Conservation (phyloP, 2,888 invertebrate species). For the Lasioglossum malachurum region DNA sequence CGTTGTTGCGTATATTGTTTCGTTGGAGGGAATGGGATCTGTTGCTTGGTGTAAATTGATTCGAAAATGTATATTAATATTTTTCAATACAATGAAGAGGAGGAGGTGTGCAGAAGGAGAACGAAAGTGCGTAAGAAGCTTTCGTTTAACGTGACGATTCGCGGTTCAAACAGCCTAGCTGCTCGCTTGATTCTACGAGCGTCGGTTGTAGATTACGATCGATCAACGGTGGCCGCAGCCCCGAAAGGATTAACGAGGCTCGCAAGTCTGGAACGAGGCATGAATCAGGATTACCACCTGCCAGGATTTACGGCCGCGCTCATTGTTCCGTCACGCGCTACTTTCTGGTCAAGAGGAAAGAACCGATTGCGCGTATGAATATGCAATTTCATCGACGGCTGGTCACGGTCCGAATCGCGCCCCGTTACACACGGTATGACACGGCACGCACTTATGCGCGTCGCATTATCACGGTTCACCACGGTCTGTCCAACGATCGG, state of each 20-base stretch:
- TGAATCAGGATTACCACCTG: slow-evolving; percentile 74
- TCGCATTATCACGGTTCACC: slow-evolving; percentile 4
- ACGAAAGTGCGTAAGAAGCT: not conserved
- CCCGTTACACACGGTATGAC: slow-evolving; percentile 2
- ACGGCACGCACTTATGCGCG: slow-evolving; percentile 6
- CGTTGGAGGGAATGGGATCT: not conserved
- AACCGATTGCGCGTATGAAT: slow-evolving; percentile 56
- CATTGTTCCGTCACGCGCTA: slow-evolving; percentile 50
- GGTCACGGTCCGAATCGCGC: slow-evolving; percentile 32
- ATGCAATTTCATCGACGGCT: slow-evolving; percentile 63
- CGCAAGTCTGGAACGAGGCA: slow-evolving; percentile 56
- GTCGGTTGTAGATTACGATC: slow-evolving; percentile 55
- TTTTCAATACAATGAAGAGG: not conserved
- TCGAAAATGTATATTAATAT: not conserved
- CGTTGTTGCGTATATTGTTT: not conserved
- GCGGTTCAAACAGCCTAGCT: not conserved
- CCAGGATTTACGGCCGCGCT: slow-evolving; percentile 57
- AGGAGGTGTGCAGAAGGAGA: not conserved
- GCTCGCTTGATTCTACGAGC: slow-evolving; percentile 26
- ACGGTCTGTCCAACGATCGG: not conserved
- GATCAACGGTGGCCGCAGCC: slow-evolving; percentile 42
- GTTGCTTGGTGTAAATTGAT: not conserved
- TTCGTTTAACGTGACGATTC: not conserved
- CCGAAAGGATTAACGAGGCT: slow-evolving; percentile 62
- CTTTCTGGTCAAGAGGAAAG: slow-evolving; percentile 43